phyloP scores from a whole-genome alignment of 2,888 invertebrate species.

The Bellardia pandia region DNA sequence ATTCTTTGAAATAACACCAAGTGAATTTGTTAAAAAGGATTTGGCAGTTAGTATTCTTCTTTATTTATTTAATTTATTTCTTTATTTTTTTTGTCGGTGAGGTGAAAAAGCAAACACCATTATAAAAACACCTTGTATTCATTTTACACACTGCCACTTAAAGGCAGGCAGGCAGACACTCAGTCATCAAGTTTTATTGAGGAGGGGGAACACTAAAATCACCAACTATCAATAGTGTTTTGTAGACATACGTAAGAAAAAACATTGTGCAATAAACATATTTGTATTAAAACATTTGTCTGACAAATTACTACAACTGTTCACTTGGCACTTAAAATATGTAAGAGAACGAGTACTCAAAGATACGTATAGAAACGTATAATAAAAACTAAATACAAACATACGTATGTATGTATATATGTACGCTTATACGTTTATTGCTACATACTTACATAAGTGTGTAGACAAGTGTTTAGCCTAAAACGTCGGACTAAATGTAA shows the following conservation, averaged over 20 bases:
- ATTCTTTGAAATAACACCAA: conserved; percentile 62
- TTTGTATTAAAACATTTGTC: conserved; percentile 72
- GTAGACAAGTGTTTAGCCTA: conserved; percentile 17
- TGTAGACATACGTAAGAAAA: conserved; percentile 12
- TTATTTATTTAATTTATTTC: background rate
- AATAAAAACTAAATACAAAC: conserved; percentile 32
- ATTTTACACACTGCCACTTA: background rate
- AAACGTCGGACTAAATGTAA: conserved; percentile 26
- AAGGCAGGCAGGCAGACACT: background rate
- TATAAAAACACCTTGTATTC: conserved; percentile 67
- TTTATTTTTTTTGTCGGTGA: conserved; percentile 30
- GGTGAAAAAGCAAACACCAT: conserved; percentile 73
- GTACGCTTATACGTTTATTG: too few species aligned
- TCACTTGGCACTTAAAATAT: conserved; percentile 68
- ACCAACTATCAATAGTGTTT: conserved; percentile 43
- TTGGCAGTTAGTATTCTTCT: conserved; percentile 43
- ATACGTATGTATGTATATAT: background rate
- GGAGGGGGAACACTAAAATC: background rate
- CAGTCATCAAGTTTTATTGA: conserved; percentile 29
- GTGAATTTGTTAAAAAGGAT: conserved; percentile 47
- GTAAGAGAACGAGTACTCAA: conserved; percentile 2
- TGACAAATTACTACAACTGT: conserved; percentile 73
- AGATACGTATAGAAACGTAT: conserved; percentile 22
- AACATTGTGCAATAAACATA: conserved; percentile 40
- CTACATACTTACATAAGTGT: too few species aligned